Percentiles rank a stretch among this genome's conserved stretches.
phyloP scores from a whole-genome alignment of 1,140 invertebrate species.

The Meloidogyne floridensis region DNA sequence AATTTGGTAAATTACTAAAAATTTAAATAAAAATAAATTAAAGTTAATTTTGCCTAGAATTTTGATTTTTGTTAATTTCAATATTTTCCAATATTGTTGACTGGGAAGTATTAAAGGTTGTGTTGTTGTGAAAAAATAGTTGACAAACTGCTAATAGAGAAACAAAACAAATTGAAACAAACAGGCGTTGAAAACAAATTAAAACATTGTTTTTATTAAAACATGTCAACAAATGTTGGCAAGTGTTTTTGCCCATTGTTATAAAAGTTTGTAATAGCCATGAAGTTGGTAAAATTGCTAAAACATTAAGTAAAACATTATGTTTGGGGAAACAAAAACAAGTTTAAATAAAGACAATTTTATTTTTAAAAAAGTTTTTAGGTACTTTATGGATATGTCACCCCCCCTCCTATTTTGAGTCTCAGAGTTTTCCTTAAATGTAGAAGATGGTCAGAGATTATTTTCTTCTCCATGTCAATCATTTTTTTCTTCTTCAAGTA shows the following conservation, averaged over 20 bases:
- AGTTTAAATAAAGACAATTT: background rate
- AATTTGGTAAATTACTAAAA: constrained; percentile 33
- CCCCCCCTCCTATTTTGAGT: too few relatives aligned
- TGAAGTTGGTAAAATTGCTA: background rate
- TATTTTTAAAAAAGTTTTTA: too few relatives aligned
- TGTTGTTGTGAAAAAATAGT: background rate
- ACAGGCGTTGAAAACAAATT: background rate
- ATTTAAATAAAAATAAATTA: constrained; percentile 40
- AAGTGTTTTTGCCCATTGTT: background rate
- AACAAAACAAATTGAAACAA: background rate
- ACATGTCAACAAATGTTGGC: background rate
- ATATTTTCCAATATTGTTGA: background rate
- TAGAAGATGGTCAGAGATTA: too few relatives aligned
- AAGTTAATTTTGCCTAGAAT: background rate
- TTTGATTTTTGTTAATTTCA: background rate
- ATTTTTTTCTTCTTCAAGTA: too few relatives aligned
- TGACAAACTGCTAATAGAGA: background rate
- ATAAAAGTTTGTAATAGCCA: background rate
- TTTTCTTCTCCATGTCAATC: too few relatives aligned
- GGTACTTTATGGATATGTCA: too few relatives aligned
- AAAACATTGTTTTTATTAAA: background rate
- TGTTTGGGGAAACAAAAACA: background rate
- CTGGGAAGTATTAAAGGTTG: background rate
- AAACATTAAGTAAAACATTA: background rate
- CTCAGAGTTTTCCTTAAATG: too few relatives aligned